Conservation (phyloP, 2,888 invertebrate species). For the Chloroclysta siterata region DNA sequence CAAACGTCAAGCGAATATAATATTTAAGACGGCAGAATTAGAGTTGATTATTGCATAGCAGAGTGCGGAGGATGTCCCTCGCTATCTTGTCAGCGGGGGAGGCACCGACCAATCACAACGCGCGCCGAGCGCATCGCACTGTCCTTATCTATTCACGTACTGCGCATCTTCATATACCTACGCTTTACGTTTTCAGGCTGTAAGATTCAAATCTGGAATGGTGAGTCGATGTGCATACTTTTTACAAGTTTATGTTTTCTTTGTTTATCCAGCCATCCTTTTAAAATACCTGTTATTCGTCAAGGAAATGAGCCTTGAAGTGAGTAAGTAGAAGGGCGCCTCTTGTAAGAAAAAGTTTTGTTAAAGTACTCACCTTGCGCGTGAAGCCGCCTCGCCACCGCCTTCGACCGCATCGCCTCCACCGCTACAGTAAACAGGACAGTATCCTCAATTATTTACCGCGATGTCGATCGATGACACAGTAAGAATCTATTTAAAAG, state of each 20-base stretch:
- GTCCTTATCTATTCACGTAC: slow-evolving; percentile 73
- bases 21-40: slow-evolving; percentile 47
- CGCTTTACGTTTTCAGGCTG: slow-evolving; percentile 20
- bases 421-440: slow-evolving; percentile 61
- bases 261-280: not conserved
- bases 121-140: slow-evolving; percentile 75
- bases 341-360: slow-evolving; percentile 14
- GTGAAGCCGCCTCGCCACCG: slow-evolving; percentile 88
- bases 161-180: slow-evolving; percentile 62
- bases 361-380: slow-evolving; percentile 86
- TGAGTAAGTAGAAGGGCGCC: not conserved
- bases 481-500: slow-evolving; percentile 51
- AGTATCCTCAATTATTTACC: slow-evolving; percentile 65
- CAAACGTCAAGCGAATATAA: slow-evolving; percentile 46
- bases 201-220: slow-evolving; percentile 21
- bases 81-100: slow-evolving; percentile 84
- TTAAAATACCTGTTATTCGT: not conserved
- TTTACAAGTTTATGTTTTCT: not conserved
- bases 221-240: not conserved
- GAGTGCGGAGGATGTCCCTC: slow-evolving; percentile 74
- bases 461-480: slow-evolving; percentile 66
- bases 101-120: slow-evolving; percentile 73
- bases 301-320: not conserved
- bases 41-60: slow-evolving; percentile 47
- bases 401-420: slow-evolving; percentile 88